Evolutionary conservation across 2,888 invertebrate genomes (phyloP).

Genomic region (Rosalia funebris): DNA sequence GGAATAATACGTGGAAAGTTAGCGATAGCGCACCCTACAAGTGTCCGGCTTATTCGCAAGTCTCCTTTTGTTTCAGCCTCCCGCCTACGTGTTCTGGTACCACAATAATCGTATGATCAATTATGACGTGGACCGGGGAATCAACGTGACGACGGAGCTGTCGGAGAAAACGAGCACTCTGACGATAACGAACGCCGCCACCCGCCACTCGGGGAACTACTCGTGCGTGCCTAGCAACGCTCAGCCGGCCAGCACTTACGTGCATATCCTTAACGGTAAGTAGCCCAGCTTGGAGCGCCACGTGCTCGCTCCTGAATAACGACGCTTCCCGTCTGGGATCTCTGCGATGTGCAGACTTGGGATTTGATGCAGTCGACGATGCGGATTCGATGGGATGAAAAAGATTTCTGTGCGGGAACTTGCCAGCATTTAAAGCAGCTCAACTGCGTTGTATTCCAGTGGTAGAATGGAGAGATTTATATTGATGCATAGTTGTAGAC

Average conservation of each 20-base stretch:
- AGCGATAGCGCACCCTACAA: too few relatives aligned
- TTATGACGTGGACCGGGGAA: constrained; percentile 86
- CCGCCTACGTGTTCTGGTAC: constrained; percentile 74
- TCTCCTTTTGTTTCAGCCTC: constrained; percentile 31
- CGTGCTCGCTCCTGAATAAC: not conserved
- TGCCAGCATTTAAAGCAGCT: too few relatives aligned
- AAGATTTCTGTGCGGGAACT: too few relatives aligned
- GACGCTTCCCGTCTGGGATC: not conserved
- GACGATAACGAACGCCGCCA: constrained; percentile 68
- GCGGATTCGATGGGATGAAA: not conserved
- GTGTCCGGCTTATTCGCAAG: too few relatives aligned
- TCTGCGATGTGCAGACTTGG: not conserved
- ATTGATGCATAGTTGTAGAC: too few relatives aligned
- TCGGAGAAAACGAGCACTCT: constrained; percentile 76
- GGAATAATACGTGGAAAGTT: too few relatives aligned
- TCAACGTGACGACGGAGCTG: constrained; percentile 86
- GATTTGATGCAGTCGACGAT: not conserved
- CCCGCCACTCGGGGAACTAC: constrained; percentile 86
- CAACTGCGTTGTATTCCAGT: too few relatives aligned
- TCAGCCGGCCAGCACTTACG: constrained; percentile 85
- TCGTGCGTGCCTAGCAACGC: constrained; percentile 91
- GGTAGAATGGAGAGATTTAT: too few relatives aligned
- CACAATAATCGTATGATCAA: constrained; percentile 93
- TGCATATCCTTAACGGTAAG: constrained; percentile 90
- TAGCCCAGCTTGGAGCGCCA: constrained; percentile 25